Evolutionary conservation across 1,140 invertebrate species (phyloP), one percentile per base, ranked within the genome.

Genomic region (Atopsyche davidsoni): DNA sequence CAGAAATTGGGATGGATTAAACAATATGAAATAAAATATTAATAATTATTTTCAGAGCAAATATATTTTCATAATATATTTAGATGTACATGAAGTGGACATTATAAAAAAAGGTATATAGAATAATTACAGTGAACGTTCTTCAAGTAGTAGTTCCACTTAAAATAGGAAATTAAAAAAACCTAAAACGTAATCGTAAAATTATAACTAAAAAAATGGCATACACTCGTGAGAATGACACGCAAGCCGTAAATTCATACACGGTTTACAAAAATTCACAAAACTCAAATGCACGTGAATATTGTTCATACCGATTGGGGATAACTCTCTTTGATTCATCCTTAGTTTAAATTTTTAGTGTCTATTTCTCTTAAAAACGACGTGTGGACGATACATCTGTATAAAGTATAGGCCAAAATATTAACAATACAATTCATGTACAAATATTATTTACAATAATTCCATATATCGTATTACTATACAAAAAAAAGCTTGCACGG

Each of bases 21-120:
- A 13, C 19, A 31, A 16, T 11, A 14, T 38, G 39, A 24, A 49
- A 42, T 35, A 24, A 46, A 46, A 55, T 18, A 7, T 16, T 13
- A 4, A 42, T 19, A 23, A 47, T 40, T 43, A 41, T 31, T 47
- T 56, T 39, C 32, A 51, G 53, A 56, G 53, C 53, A 56, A 56
- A 56, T 56, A 56, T 55, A 55, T 55, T 51, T 55, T 46, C 28
- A 50, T 50, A 55, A 47, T 50, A 50, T 55, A 39, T 55, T 56
- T 51, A 56, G 46, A 51, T 56, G 38, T 56, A 56, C 48, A 55
- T 40, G 34, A 16, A 38, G 25, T 46, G 35, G 39, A 55, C 53
- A 50, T 50, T 49, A 41, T 40, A 49, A 38, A 46, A 42, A 42
- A 50, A 34, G 19, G 36, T 28, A 42, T 35, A 50, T 34, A 40